These are phyloP conservation scores for Scolopax bukidnonensis DNA, from an alignment of 2,797 vertebrate species.

Conservation along the genomic window DNA sequence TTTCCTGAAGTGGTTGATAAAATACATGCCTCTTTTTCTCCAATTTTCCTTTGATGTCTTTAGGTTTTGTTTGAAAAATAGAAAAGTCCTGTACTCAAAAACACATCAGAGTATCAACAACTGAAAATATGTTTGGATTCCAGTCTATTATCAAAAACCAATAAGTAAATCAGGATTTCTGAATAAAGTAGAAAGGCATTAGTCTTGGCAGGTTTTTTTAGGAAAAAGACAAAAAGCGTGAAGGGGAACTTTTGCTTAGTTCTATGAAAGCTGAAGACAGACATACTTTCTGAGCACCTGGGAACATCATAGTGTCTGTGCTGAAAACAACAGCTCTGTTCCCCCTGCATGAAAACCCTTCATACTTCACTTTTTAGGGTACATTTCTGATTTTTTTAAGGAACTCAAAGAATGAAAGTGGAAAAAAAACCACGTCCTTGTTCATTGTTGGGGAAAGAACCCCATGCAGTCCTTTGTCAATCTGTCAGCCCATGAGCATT, in stretches of 20 bases:
- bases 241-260: background rate
- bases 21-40: background rate
- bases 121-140: background rate
- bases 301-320: background rate
- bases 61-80: background rate
- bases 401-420: background rate
- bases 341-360: background rate
- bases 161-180: background rate
- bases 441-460: background rate
- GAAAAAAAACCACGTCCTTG: background rate
- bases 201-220: background rate
- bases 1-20: background rate
- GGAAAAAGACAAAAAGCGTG: accelerated
- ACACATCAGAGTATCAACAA: background rate
- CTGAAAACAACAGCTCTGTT: background rate
- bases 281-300: background rate
- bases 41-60: background rate
- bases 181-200: background rate
- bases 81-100: background rate
- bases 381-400: background rate
- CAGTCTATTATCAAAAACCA: background rate
- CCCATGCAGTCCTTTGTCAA: background rate
- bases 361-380: background rate
- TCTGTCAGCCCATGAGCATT: background rate
- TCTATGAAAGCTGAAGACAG: background rate